Evolutionary conservation across 2,888 invertebrate genomes (phyloP).

Genomic region (Sepiola atlantica): DNA sequence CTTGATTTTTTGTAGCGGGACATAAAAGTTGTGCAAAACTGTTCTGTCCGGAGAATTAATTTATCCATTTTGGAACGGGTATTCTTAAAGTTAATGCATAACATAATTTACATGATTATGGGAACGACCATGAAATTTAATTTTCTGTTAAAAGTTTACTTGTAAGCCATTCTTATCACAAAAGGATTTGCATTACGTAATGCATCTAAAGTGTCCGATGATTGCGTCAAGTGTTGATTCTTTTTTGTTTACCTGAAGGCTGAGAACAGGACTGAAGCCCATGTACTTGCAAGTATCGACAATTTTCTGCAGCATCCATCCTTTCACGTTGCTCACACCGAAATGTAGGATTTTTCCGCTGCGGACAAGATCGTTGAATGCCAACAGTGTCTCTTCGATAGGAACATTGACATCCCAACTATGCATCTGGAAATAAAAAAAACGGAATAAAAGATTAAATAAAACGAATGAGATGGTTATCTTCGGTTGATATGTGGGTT

Average conservation of each 20-base stretch:
- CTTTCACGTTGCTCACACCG: slow-evolving; percentile 67
- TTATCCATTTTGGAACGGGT: no score
- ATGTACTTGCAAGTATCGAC: slow-evolving; percentile 57
- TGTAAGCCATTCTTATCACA: no score
- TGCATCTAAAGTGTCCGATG: slow-evolving; percentile 49
- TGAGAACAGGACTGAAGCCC: slow-evolving; percentile 57
- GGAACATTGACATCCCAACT: slow-evolving; percentile 67
- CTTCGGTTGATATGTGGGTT: neutral
- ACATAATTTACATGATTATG: no score
- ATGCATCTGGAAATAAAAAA: slow-evolving; percentile 62
- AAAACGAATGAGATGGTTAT: neutral
- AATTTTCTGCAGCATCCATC: slow-evolving; percentile 71
- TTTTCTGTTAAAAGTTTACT: no score
- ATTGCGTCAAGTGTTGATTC: no score
- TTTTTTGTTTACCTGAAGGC: slow-evolving; percentile 59
- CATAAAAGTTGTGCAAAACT: no score
- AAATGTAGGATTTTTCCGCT: slow-evolving; percentile 69
- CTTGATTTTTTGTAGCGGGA: no score
- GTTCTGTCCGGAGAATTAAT: no score
- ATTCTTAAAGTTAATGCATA: no score
- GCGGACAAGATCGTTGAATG: slow-evolving; percentile 68
- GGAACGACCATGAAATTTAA: no score
- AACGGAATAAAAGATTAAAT: neutral
- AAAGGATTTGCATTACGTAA: no score
- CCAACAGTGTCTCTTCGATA: slow-evolving; percentile 66